These are phyloP conservation scores for Eulemur macaco DNA, from an alignment of 2,113 vertebrate species.

Conservation along the genomic window DNA sequence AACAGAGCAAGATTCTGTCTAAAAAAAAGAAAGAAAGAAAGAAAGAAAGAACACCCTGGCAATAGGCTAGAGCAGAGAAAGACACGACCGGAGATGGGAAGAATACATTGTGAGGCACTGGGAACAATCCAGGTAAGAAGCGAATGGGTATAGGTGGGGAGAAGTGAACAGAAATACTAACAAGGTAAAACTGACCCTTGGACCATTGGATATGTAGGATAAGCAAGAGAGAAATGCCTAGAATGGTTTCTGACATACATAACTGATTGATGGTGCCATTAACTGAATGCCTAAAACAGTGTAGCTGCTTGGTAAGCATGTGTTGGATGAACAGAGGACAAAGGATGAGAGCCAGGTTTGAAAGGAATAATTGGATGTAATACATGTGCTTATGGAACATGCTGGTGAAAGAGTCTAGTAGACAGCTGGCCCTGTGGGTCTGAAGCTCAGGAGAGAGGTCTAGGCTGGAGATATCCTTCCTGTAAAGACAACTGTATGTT, in stretches of 20 bases:
- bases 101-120: neutral
- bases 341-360: neutral
- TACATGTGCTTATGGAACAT: neutral
- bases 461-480: neutral
- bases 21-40: too few relatives aligned
- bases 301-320: neutral
- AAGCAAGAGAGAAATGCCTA: neutral
- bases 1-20: too few relatives aligned
- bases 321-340: neutral
- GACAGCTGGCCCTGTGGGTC: neutral
- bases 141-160: neutral
- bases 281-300: neutral
- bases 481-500: neutral
- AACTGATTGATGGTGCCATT: neutral
- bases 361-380: neutral
- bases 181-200: conserved; percentile 20
- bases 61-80: neutral
- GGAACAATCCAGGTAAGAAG: neutral
- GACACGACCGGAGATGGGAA: neutral
- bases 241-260: neutral
- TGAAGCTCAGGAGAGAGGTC: neutral
- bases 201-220: neutral
- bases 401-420: neutral
- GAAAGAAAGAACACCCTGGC: neutral
- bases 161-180: neutral